Evolutionary conservation across 2,888 invertebrate genomes (phyloP).

Genomic region (Erpobdella octoculata): DNA sequence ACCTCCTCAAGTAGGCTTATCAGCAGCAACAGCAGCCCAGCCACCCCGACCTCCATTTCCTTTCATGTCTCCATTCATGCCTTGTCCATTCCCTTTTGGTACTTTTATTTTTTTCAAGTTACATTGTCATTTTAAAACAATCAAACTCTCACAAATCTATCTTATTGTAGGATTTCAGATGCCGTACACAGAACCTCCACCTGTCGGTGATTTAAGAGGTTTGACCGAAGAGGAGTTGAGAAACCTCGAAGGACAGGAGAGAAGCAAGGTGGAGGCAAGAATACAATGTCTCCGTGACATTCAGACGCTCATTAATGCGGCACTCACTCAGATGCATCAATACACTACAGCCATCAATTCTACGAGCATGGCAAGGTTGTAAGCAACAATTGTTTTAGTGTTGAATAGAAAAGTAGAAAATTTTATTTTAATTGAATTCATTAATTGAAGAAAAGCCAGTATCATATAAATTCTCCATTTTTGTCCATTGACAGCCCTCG

Average conservation of each 20-base stretch:
- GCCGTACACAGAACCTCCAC: slow-evolving; percentile 39
- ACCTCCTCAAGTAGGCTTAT: background rate
- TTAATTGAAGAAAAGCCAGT: too few species aligned
- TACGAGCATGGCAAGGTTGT: background rate
- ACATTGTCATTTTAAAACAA: background rate
- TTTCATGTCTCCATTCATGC: slow-evolving; percentile 13
- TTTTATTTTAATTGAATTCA: too few species aligned
- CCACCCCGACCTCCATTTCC: background rate
- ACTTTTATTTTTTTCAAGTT: background rate
- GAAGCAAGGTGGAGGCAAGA: slow-evolving; percentile 80
- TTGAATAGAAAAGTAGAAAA: too few species aligned
- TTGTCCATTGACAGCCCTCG: too few species aligned
- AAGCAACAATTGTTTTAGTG: background rate
- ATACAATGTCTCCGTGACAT: slow-evolving; percentile 76
- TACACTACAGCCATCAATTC: slow-evolving; percentile 48
- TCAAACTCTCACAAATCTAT: background rate
- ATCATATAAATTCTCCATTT: too few species aligned
- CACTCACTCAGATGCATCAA: slow-evolving; percentile 85
- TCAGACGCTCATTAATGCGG: slow-evolving; percentile 82
- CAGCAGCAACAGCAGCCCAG: background rate
- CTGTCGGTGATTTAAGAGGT: slow-evolving; percentile 58
- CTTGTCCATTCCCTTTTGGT: background rate
- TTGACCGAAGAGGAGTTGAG: slow-evolving; percentile 75
- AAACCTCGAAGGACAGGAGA: slow-evolving; percentile 78
- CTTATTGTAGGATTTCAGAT: background rate